Percentiles rank a stretch among this genome's conserved stretches.
These are phyloP conservation scores for Chamaedrilus cognettii DNA, from an alignment of 2,888 invertebrate species.

Conservation along the genomic window DNA sequence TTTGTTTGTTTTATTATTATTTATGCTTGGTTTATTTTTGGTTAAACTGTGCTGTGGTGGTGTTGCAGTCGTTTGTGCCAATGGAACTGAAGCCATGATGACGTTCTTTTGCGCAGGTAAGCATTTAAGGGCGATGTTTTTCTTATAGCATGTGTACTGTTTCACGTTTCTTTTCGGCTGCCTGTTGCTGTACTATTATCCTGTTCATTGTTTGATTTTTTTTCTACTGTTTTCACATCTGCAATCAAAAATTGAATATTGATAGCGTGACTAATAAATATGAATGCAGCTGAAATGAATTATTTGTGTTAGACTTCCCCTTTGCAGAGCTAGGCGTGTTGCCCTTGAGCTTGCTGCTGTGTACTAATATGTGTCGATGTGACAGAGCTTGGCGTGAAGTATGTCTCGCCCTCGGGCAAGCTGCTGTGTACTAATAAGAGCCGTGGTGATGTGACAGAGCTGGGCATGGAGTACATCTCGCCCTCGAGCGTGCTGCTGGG, in stretches of 20 bases:
- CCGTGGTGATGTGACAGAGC: slow-evolving; percentile 38
- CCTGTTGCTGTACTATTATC: too few relatives aligned
- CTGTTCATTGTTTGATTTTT: background rate
- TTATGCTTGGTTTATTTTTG: background rate
- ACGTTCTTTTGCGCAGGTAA: slow-evolving; percentile 68
- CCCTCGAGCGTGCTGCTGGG: slow-evolving; percentile 50
- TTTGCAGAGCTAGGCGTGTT: slow-evolving; percentile 46
- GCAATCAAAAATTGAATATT: too few relatives aligned
- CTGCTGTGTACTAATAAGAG: slow-evolving; percentile 44
- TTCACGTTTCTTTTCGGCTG: too few relatives aligned
- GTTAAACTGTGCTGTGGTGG: background rate
- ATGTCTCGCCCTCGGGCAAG: slow-evolving; percentile 50
- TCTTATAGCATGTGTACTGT: too few relatives aligned
- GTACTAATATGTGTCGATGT: slow-evolving; percentile 17
- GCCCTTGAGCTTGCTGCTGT: slow-evolving; percentile 48
- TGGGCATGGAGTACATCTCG: slow-evolving; percentile 47
- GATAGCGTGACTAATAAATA: too few relatives aligned
- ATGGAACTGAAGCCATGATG: slow-evolving; percentile 70
- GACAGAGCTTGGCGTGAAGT: slow-evolving; percentile 48
- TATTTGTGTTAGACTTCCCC: background rate
- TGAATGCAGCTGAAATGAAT: background rate
- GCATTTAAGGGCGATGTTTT: too few relatives aligned
- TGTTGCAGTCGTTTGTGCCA: slow-evolving; percentile 34
- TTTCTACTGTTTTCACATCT: background rate
- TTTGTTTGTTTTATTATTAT: slow-evolving; percentile 17